These are phyloP conservation scores for Hemiprocne comata DNA, from an alignment of 2,113 vertebrate genomes.

Conservation along the genomic window DNA sequence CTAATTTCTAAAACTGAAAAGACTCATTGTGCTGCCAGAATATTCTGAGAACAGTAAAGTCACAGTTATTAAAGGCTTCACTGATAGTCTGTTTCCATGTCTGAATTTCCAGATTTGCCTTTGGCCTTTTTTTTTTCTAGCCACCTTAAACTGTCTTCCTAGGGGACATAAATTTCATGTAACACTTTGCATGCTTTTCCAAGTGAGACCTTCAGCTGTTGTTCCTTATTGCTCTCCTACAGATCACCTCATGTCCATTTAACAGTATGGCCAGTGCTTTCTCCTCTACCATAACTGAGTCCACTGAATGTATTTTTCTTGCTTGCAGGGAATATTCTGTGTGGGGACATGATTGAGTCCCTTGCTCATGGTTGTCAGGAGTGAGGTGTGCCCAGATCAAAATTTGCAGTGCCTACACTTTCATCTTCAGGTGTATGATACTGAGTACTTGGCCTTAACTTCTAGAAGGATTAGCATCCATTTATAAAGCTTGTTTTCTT, in stretches of 20 bases:
- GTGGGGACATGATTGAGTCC: too few relatives aligned
- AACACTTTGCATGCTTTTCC: not conserved
- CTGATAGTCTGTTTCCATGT: not conserved
- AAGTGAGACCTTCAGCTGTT: not conserved
- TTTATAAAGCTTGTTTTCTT: not conserved
- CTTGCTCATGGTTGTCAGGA: not conserved
- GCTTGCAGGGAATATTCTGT: accelerated
- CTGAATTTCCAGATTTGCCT: not conserved
- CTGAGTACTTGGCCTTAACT: not conserved
- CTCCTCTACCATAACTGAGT: accelerated
- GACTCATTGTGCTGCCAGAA: not conserved
- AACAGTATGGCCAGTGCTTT: not conserved
- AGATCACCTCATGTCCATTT: not conserved
- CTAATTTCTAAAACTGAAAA: not conserved
- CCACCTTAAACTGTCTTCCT: not conserved
- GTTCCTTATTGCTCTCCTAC: not conserved
- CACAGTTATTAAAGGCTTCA: not conserved
- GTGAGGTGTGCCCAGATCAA: not conserved
- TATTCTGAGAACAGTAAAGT: not conserved
- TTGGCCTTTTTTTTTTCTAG: not conserved
- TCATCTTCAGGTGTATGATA: accelerated
- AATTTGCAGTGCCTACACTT: not conserved
- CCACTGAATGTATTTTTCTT: not conserved
- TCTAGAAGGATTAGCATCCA: not conserved
- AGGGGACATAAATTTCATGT: not conserved